Evolutionary conservation across 2,113 vertebrate species (phyloP).

Genomic region (Columbina picui): DNA sequence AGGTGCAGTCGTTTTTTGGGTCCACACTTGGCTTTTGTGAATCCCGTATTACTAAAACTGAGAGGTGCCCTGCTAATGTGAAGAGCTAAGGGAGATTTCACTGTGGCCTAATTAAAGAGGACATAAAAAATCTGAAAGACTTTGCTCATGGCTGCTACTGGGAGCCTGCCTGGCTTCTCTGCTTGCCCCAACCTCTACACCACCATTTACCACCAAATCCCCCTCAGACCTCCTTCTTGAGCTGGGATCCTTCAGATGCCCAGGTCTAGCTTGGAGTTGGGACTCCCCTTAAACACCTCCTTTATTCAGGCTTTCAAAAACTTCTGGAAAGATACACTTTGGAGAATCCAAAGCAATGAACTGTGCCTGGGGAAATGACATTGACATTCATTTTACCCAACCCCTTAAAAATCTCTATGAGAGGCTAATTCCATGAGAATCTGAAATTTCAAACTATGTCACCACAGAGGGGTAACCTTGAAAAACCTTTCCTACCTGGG

Average conservation of each 20-base stretch:
- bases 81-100: background rate
- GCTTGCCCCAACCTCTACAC: background rate
- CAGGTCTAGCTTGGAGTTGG: background rate
- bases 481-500: background rate
- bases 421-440: background rate
- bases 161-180: background rate
- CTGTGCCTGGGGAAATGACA: fast-evolving
- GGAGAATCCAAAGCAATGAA: background rate
- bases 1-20: background rate
- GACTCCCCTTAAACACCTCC: background rate
- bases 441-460: background rate
- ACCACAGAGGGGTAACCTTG: background rate
- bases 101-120: background rate
- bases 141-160: background rate
- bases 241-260: background rate
- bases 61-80: background rate
- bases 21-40: background rate
- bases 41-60: background rate
- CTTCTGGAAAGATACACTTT: background rate
- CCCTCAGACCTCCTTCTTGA: background rate
- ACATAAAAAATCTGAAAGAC: background rate
- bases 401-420: background rate
- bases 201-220: background rate
- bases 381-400: background rate
- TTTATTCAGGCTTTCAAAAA: background rate